Conservation (phyloP, 2,797 vertebrate genomes). For the Emydoidea blandingii region DNA sequence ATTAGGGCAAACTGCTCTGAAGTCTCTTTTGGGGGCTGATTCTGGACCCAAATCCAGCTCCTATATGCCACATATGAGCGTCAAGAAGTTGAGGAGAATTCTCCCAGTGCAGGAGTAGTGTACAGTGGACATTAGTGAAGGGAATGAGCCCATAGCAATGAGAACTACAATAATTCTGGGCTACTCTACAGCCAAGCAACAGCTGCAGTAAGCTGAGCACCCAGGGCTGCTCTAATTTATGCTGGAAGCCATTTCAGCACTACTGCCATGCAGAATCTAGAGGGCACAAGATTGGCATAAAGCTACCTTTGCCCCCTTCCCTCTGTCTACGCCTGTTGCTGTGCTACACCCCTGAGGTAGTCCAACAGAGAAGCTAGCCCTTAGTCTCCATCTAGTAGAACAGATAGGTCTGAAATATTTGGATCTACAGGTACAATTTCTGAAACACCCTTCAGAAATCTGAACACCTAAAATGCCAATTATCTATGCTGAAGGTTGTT, state of each 20-base stretch:
- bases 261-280: neutral
- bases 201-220: neutral
- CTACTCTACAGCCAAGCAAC: neutral
- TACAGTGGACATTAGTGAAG: neutral
- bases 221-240: neutral
- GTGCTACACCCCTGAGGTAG: neutral
- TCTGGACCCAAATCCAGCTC: neutral
- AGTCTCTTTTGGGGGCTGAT: neutral
- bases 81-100: neutral
- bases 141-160: neutral
- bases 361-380: neutral
- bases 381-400: fast-evolving
- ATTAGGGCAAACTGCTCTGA: neutral
- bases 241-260: neutral
- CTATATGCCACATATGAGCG: neutral
- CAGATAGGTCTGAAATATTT: fast-evolving
- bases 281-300: neutral
- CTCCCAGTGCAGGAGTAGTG: neutral
- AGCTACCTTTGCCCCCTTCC: neutral
- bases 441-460: conserved; percentile 80
- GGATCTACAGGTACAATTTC: conserved; percentile 73
- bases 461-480: conserved; percentile 78
- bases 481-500: conserved; percentile 19
- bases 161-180: neutral
- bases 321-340: neutral